phyloP scores from a whole-genome alignment of 2,888 invertebrate genomes.

The Dinocampus coccinellae region DNA sequence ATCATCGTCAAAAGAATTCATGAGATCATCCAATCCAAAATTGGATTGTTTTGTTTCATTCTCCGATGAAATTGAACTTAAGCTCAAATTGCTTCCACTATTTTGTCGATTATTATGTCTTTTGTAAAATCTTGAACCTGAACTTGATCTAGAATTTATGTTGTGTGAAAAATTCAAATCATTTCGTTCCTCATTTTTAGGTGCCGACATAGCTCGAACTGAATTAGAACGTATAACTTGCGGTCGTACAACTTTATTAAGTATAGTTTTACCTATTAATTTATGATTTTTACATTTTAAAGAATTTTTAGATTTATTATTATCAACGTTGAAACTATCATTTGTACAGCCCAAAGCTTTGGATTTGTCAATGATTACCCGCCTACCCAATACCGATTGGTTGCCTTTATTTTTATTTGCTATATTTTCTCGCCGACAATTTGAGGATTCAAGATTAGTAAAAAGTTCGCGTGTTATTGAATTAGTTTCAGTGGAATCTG shows the following conservation, averaged over 20 bases:
- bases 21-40: slow-evolving; percentile 75
- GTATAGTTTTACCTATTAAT: slow-evolving; percentile 47
- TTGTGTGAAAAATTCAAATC: slow-evolving; percentile 17
- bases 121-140: slow-evolving; percentile 41
- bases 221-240: slow-evolving; percentile 54
- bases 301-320: slow-evolving; percentile 22
- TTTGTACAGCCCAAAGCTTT: slow-evolving; percentile 54
- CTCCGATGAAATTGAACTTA: slow-evolving; percentile 61
- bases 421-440: slow-evolving; percentile 24
- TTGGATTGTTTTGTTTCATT: slow-evolving; percentile 60
- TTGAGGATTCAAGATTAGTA: slow-evolving; percentile 33
- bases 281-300: slow-evolving; percentile 45
- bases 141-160: slow-evolving; percentile 30
- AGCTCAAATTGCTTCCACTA: slow-evolving; percentile 58
- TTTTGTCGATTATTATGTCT: slow-evolving; percentile 49
- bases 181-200: slow-evolving; percentile 54
- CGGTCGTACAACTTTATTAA: slow-evolving; percentile 47
- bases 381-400: slow-evolving; percentile 49
- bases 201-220: slow-evolving; percentile 53
- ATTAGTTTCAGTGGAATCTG: slow-evolving; percentile 63
- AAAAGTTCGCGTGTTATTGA: slow-evolving; percentile 56
- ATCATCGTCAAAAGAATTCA: slow-evolving; percentile 78
- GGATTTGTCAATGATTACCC: slow-evolving; percentile 61
- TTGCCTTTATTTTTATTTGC: slow-evolving; percentile 38
- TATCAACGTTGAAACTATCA: slow-evolving; percentile 35